Conservation (phyloP, 2,113 vertebrate species). For the Dascyllus trimaculatus region DNA sequence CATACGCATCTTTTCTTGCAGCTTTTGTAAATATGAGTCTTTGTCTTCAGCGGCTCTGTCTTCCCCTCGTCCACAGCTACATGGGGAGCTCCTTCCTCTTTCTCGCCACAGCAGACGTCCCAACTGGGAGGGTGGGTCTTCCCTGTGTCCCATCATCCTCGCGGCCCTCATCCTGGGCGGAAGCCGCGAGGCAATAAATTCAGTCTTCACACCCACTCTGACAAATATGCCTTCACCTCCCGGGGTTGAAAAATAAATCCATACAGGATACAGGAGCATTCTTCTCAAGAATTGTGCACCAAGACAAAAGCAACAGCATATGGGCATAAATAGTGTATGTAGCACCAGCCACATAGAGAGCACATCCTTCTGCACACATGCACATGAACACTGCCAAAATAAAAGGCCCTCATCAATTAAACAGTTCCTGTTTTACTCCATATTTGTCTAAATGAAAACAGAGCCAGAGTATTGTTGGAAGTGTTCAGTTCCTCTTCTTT, state of each 20-base stretch:
- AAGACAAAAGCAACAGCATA: slow-evolving; percentile 37
- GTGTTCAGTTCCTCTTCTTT: slow-evolving; percentile 46
- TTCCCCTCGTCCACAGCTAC: slow-evolving; percentile 77
- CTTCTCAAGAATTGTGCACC: slow-evolving; percentile 48
- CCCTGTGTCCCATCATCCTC: slow-evolving; percentile 80
- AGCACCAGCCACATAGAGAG: slow-evolving; percentile 18
- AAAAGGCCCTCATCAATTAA: slow-evolving; percentile 30
- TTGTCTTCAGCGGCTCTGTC: slow-evolving; percentile 23
- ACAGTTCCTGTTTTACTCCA: slow-evolving; percentile 58
- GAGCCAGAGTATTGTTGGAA: slow-evolving; percentile 45
- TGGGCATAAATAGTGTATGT: slow-evolving; percentile 20
- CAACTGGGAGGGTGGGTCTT: slow-evolving; percentile 83
- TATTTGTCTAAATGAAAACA: slow-evolving; percentile 52
- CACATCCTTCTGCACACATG: slow-evolving; percentile 14
- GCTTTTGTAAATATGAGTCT: slow-evolving; percentile 22
- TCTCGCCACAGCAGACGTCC: slow-evolving; percentile 83
- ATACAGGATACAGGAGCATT: slow-evolving; percentile 84
- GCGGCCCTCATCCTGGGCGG: slow-evolving; percentile 85
- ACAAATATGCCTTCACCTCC: slow-evolving; percentile 83
- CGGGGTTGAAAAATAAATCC: slow-evolving; percentile 82
- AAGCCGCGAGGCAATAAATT: slow-evolving; percentile 89
- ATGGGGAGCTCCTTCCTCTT: slow-evolving; percentile 81
- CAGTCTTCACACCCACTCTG: slow-evolving; percentile 88
- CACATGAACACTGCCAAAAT: slow-evolving; percentile 20
- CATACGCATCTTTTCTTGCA: slow-evolving; percentile 10